These are phyloP conservation scores for Orientallactaga bullata DNA, from an alignment of 2,113 vertebrate genomes.

Conservation along the genomic window DNA sequence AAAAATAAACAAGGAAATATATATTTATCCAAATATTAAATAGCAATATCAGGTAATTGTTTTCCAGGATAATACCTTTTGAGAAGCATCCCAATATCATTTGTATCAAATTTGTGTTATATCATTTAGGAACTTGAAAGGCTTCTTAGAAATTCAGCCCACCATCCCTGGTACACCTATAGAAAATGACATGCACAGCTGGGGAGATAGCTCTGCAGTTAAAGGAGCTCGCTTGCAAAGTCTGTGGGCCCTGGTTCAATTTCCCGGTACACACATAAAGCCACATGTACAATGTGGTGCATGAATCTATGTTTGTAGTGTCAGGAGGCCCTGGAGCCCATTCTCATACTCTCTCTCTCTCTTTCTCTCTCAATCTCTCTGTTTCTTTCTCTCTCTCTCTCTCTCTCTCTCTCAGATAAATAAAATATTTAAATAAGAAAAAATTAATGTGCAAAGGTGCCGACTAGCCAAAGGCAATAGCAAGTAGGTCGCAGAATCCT, in stretches of 20 bases:
- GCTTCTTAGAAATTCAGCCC: neutral
- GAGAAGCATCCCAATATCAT: neutral
- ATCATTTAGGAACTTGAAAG: slow-evolving; percentile 23
- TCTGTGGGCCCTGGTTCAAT: too few species aligned
- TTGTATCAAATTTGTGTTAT: neutral
- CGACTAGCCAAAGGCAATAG: neutral
- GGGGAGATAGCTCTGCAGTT: too few species aligned
- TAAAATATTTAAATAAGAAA: too few species aligned
- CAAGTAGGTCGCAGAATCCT: too few species aligned
- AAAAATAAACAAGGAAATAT: neutral
- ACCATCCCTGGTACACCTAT: neutral
- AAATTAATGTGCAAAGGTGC: neutral
- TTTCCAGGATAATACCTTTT: neutral
- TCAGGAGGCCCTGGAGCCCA: too few species aligned
- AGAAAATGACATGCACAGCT: neutral
- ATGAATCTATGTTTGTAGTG: too few species aligned
- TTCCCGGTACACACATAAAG: too few species aligned
- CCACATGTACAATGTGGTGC: too few species aligned
- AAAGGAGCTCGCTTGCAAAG: neutral
- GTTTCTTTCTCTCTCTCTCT: too few species aligned
- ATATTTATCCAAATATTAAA: slow-evolving; percentile 23
- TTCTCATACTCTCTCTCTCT: too few species aligned
- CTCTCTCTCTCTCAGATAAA: too few species aligned
- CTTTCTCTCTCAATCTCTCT: too few species aligned
- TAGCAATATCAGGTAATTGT: neutral